These are phyloP conservation scores for Apis laboriosa DNA, from an alignment of 1,140 invertebrate species.

Conservation along the genomic window DNA sequence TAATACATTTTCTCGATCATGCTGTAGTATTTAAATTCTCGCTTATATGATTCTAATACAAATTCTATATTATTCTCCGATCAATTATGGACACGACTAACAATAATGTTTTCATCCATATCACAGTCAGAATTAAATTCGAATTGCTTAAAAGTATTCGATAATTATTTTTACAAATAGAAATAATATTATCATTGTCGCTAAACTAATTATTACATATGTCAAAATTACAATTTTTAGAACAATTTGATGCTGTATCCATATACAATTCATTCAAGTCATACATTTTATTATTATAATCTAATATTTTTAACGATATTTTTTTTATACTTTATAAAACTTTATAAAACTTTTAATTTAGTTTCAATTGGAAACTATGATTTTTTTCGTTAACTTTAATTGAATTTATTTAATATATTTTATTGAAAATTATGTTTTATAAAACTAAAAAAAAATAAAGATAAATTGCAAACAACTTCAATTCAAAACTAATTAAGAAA, in stretches of 20 bases:
- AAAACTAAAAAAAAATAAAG: too few species aligned
- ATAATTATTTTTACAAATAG: conserved; percentile 3
- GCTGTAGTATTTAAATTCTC: neutral
- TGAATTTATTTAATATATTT: too few species aligned
- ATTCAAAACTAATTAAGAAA: too few species aligned
- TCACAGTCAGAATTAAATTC: conserved; percentile 1
- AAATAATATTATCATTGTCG: conserved; percentile 16
- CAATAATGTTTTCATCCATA: conserved; percentile 15
- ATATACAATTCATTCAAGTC: conserved; percentile 9
- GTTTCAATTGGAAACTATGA: too few species aligned
- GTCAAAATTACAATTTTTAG: neutral
- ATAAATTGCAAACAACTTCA: too few species aligned
- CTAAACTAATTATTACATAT: conserved; percentile 20
- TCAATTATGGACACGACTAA: conserved; percentile 11
- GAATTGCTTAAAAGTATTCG: conserved; percentile 3
- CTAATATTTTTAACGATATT: conserved; percentile 7
- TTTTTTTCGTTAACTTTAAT: too few species aligned
- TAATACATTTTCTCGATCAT: neutral
- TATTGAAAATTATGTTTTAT: too few species aligned
- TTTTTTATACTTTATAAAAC: conserved; percentile 3
- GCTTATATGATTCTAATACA: conserved; percentile 3
- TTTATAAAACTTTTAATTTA: neutral
- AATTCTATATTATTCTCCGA: neutral
- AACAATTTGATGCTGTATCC: conserved; percentile 18
- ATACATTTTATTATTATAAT: neutral